These are phyloP conservation scores for Falco rusticolus DNA, from an alignment of 2,797 vertebrate genomes.

Conservation along the genomic window DNA sequence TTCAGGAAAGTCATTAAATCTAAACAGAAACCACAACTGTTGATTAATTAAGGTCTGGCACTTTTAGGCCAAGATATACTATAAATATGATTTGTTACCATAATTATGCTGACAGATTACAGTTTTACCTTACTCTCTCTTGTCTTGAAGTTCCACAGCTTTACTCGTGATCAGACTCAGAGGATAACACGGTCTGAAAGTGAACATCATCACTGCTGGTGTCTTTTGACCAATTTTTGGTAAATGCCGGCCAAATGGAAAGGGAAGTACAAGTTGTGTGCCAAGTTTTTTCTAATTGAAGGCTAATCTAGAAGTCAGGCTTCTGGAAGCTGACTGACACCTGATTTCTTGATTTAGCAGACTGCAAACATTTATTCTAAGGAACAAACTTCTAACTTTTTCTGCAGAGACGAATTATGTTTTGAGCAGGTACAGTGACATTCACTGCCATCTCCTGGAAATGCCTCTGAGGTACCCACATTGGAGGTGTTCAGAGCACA, in stretches of 20 bases:
- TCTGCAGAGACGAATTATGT: neutral
- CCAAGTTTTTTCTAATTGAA: neutral
- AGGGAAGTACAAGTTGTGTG: neutral
- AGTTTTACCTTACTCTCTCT: neutral
- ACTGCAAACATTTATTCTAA: neutral
- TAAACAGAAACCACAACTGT: neutral
- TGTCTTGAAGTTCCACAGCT: neutral
- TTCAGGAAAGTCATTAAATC: neutral
- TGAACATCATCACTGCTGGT: neutral
- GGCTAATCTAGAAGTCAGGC: neutral
- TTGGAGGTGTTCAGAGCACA: neutral
- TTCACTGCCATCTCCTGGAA: slow-evolving; percentile 1
- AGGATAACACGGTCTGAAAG: neutral
- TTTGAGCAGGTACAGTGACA: neutral
- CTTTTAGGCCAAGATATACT: neutral
- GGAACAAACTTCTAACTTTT: neutral
- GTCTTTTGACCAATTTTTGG: neutral
- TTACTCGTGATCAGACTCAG: neutral
- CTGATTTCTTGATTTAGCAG: neutral
- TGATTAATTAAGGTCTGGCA: neutral
- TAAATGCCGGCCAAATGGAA: neutral
- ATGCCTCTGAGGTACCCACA: neutral
- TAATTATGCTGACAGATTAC: neutral
- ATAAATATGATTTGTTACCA: neutral
- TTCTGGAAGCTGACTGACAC: neutral